Evolutionary conservation across 2,888 invertebrate genomes (phyloP).

Genomic region (Prostheceraeus crozeri): DNA sequence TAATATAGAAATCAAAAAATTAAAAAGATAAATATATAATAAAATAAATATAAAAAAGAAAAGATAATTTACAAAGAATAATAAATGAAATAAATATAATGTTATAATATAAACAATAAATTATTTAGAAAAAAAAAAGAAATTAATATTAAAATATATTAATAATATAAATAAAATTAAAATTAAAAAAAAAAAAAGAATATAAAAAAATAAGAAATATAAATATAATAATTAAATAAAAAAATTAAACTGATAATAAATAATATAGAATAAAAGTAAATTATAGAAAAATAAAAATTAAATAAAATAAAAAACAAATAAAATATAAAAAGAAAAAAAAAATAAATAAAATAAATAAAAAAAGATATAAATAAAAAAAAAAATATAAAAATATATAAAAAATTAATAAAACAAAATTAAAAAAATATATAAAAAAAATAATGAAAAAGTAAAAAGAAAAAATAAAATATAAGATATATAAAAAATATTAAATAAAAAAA

Average conservation of each 20-base stretch:
- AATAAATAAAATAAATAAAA: background rate
- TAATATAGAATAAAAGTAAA: background rate
- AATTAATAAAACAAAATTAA: background rate
- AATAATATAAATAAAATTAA: background rate
- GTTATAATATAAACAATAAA: too few relatives aligned
- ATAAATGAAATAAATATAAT: too few relatives aligned
- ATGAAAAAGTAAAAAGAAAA: background rate
- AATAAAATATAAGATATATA: background rate
- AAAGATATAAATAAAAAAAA: background rate
- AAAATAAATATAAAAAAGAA: too few relatives aligned
- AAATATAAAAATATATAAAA: background rate
- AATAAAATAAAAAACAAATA: constrained; percentile 8
- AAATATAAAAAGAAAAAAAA: background rate
- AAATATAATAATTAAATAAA: background rate
- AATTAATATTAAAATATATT: background rate
- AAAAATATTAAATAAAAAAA: background rate
- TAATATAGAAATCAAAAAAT: too few relatives aligned
- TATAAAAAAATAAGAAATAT: background rate
- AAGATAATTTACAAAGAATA: too few relatives aligned
- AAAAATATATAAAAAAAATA: background rate
- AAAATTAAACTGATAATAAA: background rate
- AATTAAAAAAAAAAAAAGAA: background rate
- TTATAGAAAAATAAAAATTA: background rate
- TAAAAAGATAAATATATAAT: too few relatives aligned
- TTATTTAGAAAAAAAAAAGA: too few relatives aligned